Conservation (phyloP, 2,113 vertebrate species). For the Sapajus apella region DNA sequence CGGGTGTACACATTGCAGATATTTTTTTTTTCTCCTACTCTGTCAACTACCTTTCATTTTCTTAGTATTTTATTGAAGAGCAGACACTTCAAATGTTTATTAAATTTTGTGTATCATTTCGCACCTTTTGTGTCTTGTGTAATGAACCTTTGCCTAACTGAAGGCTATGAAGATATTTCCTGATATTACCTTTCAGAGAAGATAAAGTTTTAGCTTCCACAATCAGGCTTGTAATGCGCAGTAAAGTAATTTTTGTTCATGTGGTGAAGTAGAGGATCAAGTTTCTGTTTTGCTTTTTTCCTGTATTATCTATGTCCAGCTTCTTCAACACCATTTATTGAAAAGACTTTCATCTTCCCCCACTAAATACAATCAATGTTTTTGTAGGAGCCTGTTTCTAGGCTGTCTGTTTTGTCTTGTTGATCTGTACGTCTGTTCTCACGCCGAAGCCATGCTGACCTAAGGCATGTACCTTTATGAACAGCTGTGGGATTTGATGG, state of each 20-base stretch:
- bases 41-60: neutral
- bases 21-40: neutral
- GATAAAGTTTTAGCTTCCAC: neutral
- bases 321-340: neutral
- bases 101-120: rapidly evolving
- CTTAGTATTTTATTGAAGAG: neutral
- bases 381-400: neutral
- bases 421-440: neutral
- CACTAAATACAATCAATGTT: neutral
- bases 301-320: neutral
- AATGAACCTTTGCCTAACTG: no score
- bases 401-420: neutral
- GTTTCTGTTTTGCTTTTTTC: neutral
- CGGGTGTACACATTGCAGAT: neutral
- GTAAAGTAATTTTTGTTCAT: neutral
- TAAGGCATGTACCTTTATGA: neutral
- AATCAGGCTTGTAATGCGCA: neutral
- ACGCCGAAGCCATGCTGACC: neutral
- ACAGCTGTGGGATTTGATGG: neutral
- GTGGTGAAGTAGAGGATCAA: neutral
- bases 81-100: neutral
- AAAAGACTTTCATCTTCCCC: neutral
- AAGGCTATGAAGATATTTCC: neutral
- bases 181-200: neutral
- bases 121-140: neutral